phyloP scores from a whole-genome alignment of 2,113 vertebrate species.

The Lepidothrix coronata region DNA sequence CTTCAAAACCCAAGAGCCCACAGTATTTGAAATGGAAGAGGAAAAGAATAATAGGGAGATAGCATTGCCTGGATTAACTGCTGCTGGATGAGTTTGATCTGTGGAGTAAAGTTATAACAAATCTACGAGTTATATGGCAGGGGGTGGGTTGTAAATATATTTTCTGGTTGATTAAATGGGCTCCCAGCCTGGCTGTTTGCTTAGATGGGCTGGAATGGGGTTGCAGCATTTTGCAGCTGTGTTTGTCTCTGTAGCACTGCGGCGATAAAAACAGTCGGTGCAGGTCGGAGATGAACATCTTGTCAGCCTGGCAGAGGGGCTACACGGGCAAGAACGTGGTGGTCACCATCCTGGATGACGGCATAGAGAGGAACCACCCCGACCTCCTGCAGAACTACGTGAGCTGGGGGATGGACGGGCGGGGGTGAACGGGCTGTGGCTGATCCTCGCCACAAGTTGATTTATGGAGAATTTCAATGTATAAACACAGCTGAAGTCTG shows the following conservation, averaged over 20 bases:
- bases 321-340: conserved; percentile 82
- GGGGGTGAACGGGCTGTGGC: background rate
- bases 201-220: background rate
- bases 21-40: background rate
- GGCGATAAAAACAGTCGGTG: conserved; percentile 74
- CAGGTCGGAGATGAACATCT: conserved; percentile 79
- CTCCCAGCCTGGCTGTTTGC: background rate
- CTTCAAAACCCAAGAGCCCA: background rate
- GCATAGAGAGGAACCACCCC: conserved; percentile 81
- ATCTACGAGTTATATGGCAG: background rate
- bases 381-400: conserved; percentile 83
- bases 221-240: background rate
- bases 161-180: background rate
- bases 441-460: background rate
- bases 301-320: conserved; percentile 81
- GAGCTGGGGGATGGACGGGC: conserved; percentile 35
- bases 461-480: background rate
- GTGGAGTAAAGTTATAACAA: background rate
- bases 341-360: conserved; percentile 82
- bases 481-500: background rate
- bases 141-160: background rate
- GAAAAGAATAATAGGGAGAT: background rate
- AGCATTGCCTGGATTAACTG: background rate
- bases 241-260: conserved; percentile 66
- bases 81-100: background rate